A percentile compares a stretch with the other conserved stretches of the same genome.
Conservation (phyloP, 2,888 invertebrate species). For the Entomobrya multifasciata region DNA sequence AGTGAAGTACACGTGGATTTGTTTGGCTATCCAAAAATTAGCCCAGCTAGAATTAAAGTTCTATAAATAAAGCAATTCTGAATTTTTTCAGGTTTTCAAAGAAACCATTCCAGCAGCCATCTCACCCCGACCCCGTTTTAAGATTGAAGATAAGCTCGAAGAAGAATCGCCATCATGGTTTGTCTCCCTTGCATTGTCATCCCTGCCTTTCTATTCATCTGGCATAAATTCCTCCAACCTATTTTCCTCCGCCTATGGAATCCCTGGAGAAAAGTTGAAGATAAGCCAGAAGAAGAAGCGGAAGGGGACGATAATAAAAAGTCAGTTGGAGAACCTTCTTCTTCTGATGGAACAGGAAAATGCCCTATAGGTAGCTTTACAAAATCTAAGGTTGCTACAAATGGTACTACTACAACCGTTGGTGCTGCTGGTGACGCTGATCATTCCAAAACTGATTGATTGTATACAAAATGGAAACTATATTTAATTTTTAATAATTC, state of each 20-base stretch:
- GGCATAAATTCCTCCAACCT: slow-evolving; percentile 92
- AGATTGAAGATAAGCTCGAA: no score
- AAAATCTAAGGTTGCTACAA: background rate
- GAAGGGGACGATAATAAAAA: slow-evolving; percentile 72
- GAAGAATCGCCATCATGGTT: slow-evolving; percentile 87
- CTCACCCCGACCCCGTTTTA: no score
- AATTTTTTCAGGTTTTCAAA: no score
- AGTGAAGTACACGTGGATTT: no score
- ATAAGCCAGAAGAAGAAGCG: slow-evolving; percentile 83
- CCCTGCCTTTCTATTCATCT: slow-evolving; percentile 90
- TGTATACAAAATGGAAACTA: background rate
- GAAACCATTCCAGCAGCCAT: no score
- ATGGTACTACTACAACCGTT: background rate
- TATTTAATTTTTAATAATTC: no score
- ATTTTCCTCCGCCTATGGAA: slow-evolving; percentile 91
- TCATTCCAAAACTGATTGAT: slow-evolving; percentile 37
- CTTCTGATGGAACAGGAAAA: no score
- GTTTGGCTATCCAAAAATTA: no score
- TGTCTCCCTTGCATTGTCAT: slow-evolving; percentile 93
- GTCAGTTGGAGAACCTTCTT: slow-evolving; percentile 2
- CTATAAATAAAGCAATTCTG: no score
- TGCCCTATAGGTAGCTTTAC: background rate
- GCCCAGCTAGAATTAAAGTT: no score
- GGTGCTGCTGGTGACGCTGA: background rate
- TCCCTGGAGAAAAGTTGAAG: slow-evolving; percentile 86